These are phyloP conservation scores for Rhinichthys klamathensis DNA, from an alignment of 2,113 vertebrate species.

Conservation along the genomic window DNA sequence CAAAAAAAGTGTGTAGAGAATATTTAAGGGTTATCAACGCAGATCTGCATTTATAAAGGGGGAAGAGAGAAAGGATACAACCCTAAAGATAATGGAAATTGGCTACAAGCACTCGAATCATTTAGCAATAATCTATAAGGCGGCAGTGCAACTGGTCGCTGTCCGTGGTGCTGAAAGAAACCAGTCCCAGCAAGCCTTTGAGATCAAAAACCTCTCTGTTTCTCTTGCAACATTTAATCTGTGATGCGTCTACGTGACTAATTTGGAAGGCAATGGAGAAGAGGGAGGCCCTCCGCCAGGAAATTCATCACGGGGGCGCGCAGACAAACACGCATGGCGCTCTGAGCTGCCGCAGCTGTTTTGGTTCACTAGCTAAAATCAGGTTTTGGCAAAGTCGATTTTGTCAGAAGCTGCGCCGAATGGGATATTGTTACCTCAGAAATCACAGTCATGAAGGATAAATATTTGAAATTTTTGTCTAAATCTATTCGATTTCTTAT, in stretches of 20 bases:
- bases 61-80: neutral
- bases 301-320: slow-evolving; percentile 21
- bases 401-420: slow-evolving; percentile 2
- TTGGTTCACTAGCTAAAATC: slow-evolving; percentile 24
- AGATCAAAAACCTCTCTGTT: neutral
- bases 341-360: slow-evolving; percentile 47
- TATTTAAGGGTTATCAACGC: neutral
- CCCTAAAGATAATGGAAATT: neutral
- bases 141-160: slow-evolving; percentile 17
- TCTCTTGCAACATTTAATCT: slow-evolving; percentile 6
- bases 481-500: neutral
- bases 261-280: slow-evolving; percentile 28
- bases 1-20: neutral
- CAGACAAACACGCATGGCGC: slow-evolving; percentile 18
- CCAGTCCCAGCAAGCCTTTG: neutral
- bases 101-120: neutral
- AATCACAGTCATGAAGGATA: neutral
- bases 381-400: slow-evolving; percentile 31
- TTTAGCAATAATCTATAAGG: neutral
- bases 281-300: slow-evolving; percentile 16
- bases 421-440: neutral
- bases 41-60: neutral
- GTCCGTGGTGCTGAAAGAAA: slow-evolving; percentile 50
- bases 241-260: slow-evolving; percentile 37
- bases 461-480: neutral